phyloP scores from a whole-genome alignment of 2,113 vertebrate genomes.

The Notothenia rossii region DNA sequence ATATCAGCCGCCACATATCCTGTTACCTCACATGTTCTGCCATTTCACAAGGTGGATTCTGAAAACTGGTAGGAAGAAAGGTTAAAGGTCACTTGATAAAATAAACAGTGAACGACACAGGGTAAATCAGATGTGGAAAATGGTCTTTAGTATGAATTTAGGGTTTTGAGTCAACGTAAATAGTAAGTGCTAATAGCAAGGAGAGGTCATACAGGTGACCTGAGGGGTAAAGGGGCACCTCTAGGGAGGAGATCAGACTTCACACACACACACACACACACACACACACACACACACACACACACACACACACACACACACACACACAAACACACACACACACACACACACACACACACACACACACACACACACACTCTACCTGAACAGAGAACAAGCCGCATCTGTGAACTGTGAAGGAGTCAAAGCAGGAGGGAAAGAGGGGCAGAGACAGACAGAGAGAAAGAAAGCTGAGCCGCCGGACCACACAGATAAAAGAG shows the following conservation, averaged over 20 bases:
- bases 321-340: no score
- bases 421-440: conserved; percentile 64
- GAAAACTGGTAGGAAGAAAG: conserved; percentile 45
- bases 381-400: conserved; percentile 92
- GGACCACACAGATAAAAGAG: conserved; percentile 97
- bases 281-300: no score
- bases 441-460: conserved; percentile 72
- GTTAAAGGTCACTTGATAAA: conserved; percentile 50
- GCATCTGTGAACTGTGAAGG: conserved; percentile 88
- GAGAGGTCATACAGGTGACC: conserved; percentile 73
- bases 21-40: conserved; percentile 71
- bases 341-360: conserved; percentile 76
- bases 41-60: conserved; percentile 36
- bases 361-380: conserved; percentile 78
- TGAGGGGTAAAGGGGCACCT: conserved; percentile 86
- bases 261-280: conserved; percentile 78
- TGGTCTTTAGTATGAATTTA: neutral
- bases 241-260: conserved; percentile 92
- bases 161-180: conserved; percentile 11
- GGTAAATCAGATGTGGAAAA: conserved; percentile 26
- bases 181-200: conserved; percentile 19
- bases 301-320: no score
- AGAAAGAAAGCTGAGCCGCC: conserved; percentile 83
- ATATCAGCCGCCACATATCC: conserved; percentile 68
- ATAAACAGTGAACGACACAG: neutral